Base-by-base conservation (phyloP, 2,888 invertebrate species). In the Hypena proboscidalis region DNA sequence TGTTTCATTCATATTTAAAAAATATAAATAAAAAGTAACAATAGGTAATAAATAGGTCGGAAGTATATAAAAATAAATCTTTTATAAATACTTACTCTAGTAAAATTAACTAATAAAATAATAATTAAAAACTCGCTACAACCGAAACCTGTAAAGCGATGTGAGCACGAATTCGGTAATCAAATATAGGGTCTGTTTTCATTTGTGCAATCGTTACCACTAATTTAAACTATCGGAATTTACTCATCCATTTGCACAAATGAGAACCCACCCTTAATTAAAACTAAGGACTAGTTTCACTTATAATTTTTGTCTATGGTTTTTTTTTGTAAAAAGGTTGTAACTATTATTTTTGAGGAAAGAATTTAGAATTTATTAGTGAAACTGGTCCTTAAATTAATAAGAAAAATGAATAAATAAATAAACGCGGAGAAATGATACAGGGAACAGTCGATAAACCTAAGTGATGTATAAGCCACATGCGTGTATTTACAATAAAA, bases 1-100 rank as follows among this genome's bases (percentile, higher is more conserved):
- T 63, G 58, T 57, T 11, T 38, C 45, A 46, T 63, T 52, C 58
- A 58, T 57, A 53, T 56, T 57, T 62, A 63, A 72, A 60, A 66
- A 65, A 59, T 67, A 68, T 65, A 64, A 79, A 82, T 81, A 83
- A 74, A 79, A 72, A 80, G 76, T 83, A 83, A 85, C 79, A 80
- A 82, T 58, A 58, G 43, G 79, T 77, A 82, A 82, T 83, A 87
- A 87, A 86, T 85, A 87, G 79, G 67, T 82, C 76, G 77, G 80
- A 83, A 83, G 82, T 73, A 83, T 79, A 83, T 80, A 84, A 83
- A 84, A 86, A 85, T 81, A 86, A 81, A 79, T 82, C 81, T 82
- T 80, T 82, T 85, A 83, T 87, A 85, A 88, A 88, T 88, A 89
- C 85, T 84, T 89, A 89, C 63, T 48, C 83, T 84, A 64, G 13